Conservation (phyloP, 1,140 invertebrate species). For the Trichonephila inaurata region DNA sequence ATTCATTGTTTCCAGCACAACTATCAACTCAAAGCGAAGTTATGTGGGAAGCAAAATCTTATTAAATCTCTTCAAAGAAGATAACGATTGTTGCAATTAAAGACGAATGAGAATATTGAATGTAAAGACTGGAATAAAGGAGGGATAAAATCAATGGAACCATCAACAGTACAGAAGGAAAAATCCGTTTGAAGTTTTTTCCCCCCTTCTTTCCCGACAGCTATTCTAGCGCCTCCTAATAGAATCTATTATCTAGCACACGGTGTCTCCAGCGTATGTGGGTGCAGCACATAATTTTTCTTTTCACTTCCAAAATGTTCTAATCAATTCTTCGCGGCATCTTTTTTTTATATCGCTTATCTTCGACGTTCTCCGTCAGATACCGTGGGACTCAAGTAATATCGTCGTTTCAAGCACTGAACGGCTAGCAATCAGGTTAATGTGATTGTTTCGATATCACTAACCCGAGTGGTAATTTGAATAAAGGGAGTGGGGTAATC, state of each 20-base stretch:
- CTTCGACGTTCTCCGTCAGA: conserved; percentile 4
- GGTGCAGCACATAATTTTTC: conserved; percentile 58
- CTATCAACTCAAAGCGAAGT: neutral
- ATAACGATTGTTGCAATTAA: conserved; percentile 33
- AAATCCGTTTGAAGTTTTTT: neutral
- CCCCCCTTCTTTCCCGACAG: neutral
- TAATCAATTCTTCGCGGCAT: conserved; percentile 56
- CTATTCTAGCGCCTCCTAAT: conserved; percentile 59
- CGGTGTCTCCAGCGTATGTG: conserved; percentile 27
- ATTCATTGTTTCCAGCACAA: neutral
- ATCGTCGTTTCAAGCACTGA: conserved; percentile 43
- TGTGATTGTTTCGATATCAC: conserved; percentile 66
- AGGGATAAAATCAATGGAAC: conserved; percentile 37
- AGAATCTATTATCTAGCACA: conserved; percentile 65
- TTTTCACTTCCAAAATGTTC: conserved; percentile 55
- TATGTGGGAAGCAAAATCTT: neutral
- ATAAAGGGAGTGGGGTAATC: conserved; percentile 38
- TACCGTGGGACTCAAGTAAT: conserved; percentile 47
- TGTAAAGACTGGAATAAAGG: conserved; percentile 14
- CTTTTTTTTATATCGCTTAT: conserved; percentile 58
- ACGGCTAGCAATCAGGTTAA: conserved; percentile 61
- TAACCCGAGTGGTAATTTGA: conserved; percentile 40
- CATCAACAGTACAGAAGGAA: conserved; percentile 47
- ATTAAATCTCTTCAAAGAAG: neutral
- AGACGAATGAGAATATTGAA: neutral